Evolutionary conservation across 2,797 vertebrate species (phyloP).

Genomic region (Lepilemur ruficaudatus): DNA sequence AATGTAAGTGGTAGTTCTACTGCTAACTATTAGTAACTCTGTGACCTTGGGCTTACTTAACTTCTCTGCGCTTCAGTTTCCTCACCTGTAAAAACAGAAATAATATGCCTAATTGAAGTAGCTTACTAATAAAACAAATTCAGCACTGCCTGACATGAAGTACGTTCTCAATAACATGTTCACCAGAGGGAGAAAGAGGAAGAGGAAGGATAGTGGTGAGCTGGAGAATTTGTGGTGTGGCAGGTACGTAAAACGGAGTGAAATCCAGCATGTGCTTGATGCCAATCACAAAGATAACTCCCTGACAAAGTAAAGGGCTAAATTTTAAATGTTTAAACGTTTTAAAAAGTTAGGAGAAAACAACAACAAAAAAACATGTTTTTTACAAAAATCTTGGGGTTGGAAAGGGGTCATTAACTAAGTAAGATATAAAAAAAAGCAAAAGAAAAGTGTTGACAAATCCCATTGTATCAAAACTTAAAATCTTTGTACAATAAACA

Average conservation of each 20-base stretch:
- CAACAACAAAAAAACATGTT: neutral
- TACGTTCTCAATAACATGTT: neutral
- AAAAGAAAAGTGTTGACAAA: neutral
- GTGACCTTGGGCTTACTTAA: neutral
- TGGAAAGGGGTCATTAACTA: neutral
- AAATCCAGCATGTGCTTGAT: neutral
- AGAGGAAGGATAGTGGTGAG: fast-evolving
- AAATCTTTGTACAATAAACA: neutral
- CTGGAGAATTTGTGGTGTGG: neutral
- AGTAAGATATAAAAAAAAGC: neutral
- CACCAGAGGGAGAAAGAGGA: too few species aligned
- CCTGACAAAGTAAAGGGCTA: neutral
- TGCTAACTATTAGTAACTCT: neutral
- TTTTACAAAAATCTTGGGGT: neutral
- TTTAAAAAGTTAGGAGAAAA: neutral
- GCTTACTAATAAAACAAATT: neutral
- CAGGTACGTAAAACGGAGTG: neutral
- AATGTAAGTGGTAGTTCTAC: neutral
- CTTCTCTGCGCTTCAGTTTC: neutral
- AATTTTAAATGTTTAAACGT: neutral
- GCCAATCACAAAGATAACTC: neutral
- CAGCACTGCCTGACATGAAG: neutral
- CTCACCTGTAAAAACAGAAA: neutral
- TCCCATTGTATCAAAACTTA: neutral
- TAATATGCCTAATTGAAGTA: neutral